Base-by-base conservation (phyloP, 1,140 invertebrate genomes). In the Neotoxoptera formosana region DNA sequence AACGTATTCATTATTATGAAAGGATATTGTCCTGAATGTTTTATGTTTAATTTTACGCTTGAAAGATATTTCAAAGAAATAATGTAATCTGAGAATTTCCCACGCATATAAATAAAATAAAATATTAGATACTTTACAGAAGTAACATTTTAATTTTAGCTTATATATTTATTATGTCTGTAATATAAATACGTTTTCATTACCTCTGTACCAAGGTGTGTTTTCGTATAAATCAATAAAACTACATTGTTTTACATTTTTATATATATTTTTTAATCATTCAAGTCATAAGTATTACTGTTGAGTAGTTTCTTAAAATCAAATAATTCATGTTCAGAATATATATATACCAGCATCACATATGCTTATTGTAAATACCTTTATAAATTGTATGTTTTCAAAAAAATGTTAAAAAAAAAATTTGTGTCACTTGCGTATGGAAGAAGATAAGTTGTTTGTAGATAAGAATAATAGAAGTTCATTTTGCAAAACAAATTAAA, bases 1-100 rank as follows among this genome's bases (percentile, higher is more conserved):
- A 83, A 83, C 36, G 23, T 83, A 7, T 23, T 36, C 36, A 36
- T 23, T 83, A 83, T 83, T 83, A 83, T 83, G 7, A 36, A 83
- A 83, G 34, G 81, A 41, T 83, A 83, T 83, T 83, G 36, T 86
- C 25, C 41, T 86, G 36, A 41, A 86, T 45, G 8, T 86, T 53
- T 86, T 25, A 86, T 45, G 83, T 45, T 45, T 86, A 86, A 86
- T 86, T 86, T 86, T 86, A 45, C 36, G 36, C 83, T 86, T 86
- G 83, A 86, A 86, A 76, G 11, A n/a, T 76, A 86, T 86, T 6
- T 25, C 41, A 86, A 45, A 86, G 83, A 86, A n/a, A 86, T 86
- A 86, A 86, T 45, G 45, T 86, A 86, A 36, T 41, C 21, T 41
- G 41, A 86, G 36, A 45, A 86, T 86, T 41, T 86, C 8, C 83